Percentiles rank a stretch among this genome's conserved stretches.
phyloP scores from a whole-genome alignment of 92 coral and sea anemone genomes.

The Parazoanthus darwini region DNA sequence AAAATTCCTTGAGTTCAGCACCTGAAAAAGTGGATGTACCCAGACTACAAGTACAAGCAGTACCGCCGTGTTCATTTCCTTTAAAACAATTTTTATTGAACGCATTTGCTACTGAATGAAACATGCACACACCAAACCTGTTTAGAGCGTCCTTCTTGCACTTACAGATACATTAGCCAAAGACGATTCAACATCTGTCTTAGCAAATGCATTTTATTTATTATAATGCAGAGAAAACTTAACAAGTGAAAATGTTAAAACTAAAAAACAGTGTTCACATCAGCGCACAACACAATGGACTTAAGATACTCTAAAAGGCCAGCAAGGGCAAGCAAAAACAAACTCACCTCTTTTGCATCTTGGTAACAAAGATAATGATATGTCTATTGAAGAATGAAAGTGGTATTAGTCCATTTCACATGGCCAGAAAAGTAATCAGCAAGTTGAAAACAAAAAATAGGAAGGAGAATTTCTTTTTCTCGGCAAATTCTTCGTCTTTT shows the following conservation, averaged over 20 bases:
- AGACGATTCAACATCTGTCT: no score
- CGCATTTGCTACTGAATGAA: no score
- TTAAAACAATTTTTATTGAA: no score
- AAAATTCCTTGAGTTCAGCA: no score
- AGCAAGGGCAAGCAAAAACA: background rate
- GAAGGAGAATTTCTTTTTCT: no score
- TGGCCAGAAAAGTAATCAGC: background rate
- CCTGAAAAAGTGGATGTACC: no score
- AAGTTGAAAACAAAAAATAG: no score
- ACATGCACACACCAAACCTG: no score
- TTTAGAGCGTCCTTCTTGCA: no score
- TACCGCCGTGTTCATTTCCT: no score
- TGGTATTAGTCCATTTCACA: slow-evolving; percentile 10
- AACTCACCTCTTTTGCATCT: slow-evolving; percentile 95
- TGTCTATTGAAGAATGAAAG: slow-evolving; percentile 70
- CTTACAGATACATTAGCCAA: background rate
- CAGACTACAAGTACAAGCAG: no score
- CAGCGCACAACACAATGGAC: background rate
- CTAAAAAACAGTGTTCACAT: background rate
- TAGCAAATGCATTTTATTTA: no score
- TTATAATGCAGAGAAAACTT: background rate
- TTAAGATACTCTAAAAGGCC: background rate
- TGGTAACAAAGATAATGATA: slow-evolving; percentile 90
- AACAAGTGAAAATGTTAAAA: background rate
- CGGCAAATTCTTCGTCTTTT: background rate